A percentile compares a stretch with the other conserved stretches of the same genome.
Evolutionary conservation across 2,888 invertebrate species (phyloP).

Genomic region (Lasioglossum lativentre): DNA sequence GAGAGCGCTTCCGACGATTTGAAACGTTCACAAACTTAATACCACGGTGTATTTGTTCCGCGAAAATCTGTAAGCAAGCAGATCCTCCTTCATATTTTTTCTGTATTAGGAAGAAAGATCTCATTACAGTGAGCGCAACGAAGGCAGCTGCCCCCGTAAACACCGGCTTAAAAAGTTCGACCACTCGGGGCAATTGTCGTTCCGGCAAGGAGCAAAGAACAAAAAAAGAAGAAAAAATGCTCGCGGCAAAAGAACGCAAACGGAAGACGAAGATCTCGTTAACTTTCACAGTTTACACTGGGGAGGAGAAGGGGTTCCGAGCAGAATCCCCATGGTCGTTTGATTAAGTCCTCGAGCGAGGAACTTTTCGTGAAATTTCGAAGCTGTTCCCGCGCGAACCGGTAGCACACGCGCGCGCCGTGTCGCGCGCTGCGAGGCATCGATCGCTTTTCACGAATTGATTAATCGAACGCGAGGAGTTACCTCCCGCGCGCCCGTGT

Average conservation of each 20-base stretch:
- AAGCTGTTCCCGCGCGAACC: background rate
- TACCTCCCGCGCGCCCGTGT: background rate
- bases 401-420: background rate
- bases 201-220: background rate
- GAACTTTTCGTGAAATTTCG: background rate
- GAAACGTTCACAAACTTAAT: background rate
- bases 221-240: background rate
- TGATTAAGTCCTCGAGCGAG: background rate
- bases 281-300: constrained; percentile 8
- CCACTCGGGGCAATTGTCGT: constrained; percentile 7
- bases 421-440: background rate
- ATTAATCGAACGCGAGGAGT: constrained; percentile 27
- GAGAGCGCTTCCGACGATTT: background rate
- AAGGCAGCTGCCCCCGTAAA: background rate
- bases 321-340: background rate
- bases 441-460: constrained; percentile 14
- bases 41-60: background rate
- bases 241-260: constrained; percentile 13
- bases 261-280: constrained; percentile 6
- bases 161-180: constrained; percentile 6
- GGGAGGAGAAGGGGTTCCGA: background rate
- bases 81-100: background rate
- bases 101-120: background rate
- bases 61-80: background rate
- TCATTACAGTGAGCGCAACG: constrained; percentile 4